Evolutionary conservation across 2,113 vertebrate species (phyloP).

Genomic region (Vidua macroura): DNA sequence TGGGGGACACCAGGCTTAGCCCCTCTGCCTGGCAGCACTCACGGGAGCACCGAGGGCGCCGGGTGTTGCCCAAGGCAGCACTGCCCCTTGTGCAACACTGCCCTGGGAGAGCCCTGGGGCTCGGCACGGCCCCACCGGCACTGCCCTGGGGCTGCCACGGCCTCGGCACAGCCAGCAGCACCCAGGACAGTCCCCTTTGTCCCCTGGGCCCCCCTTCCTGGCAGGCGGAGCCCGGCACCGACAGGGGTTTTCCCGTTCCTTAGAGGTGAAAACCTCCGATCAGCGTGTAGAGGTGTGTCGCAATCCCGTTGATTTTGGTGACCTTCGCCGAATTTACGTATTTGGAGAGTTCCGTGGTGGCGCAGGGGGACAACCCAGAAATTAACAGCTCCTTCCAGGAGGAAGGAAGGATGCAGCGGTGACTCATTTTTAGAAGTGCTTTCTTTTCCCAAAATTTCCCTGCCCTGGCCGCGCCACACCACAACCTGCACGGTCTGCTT

Average conservation of each 20-base stretch:
- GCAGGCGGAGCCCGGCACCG: accelerated
- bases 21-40: neutral
- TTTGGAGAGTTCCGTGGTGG: neutral
- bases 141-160: neutral
- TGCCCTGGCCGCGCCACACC: accelerated
- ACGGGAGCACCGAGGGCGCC: neutral
- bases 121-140: accelerated
- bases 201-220: neutral
- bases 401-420: neutral
- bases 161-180: accelerated
- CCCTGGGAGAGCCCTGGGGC: neutral
- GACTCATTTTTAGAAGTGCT: neutral
- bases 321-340: accelerated
- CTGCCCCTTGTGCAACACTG: neutral
- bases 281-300: neutral
- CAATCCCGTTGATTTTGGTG: neutral
- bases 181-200: accelerated
- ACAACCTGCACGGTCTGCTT: neutral
- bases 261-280: accelerated
- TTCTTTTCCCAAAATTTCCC: neutral
- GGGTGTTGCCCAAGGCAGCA: neutral
- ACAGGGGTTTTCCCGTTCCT: accelerated
- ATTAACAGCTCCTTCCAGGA: neutral
- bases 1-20: neutral
- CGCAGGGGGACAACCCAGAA: accelerated